Percentiles rank a stretch among this genome's conserved stretches.
Conservation (phyloP, 2,797 vertebrate genomes). For the Bradypodion ventrale region DNA sequence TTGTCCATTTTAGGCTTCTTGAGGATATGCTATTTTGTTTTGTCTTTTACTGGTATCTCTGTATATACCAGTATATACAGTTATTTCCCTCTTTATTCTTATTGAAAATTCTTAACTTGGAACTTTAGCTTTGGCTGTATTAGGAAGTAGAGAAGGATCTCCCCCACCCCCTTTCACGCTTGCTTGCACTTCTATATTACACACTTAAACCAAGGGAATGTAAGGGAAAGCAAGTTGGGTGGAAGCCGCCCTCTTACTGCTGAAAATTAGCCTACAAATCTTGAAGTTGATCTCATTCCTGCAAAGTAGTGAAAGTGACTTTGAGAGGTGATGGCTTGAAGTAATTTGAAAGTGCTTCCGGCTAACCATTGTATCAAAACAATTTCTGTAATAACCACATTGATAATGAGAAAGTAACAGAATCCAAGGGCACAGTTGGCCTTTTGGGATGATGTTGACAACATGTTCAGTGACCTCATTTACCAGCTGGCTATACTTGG, state of each 20-base stretch:
- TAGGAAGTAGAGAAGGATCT: background rate
- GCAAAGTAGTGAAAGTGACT: background rate
- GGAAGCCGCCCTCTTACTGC: background rate
- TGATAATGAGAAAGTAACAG: constrained; percentile 83
- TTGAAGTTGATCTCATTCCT: background rate
- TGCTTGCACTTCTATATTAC: background rate
- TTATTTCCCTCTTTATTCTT: background rate
- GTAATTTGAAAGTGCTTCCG: background rate
- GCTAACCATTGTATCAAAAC: background rate
- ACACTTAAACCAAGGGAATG: background rate
- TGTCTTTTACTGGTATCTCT: background rate
- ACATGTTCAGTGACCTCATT: constrained; percentile 96
- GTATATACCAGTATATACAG: no score
- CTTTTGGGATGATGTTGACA: constrained; percentile 96
- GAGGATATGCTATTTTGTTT: background rate
- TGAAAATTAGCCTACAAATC: background rate
- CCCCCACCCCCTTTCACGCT: background rate
- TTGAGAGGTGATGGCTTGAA: background rate
- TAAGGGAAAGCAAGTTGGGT: background rate
- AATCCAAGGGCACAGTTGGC: constrained; percentile 92
- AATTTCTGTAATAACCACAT: constrained; percentile 38
- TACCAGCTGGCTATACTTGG: constrained; percentile 96
- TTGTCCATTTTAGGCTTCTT: background rate
- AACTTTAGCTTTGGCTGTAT: background rate
- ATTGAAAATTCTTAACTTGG: background rate